phyloP scores from a whole-genome alignment of 1,140 invertebrate species.

The Episyrphus balteatus region DNA sequence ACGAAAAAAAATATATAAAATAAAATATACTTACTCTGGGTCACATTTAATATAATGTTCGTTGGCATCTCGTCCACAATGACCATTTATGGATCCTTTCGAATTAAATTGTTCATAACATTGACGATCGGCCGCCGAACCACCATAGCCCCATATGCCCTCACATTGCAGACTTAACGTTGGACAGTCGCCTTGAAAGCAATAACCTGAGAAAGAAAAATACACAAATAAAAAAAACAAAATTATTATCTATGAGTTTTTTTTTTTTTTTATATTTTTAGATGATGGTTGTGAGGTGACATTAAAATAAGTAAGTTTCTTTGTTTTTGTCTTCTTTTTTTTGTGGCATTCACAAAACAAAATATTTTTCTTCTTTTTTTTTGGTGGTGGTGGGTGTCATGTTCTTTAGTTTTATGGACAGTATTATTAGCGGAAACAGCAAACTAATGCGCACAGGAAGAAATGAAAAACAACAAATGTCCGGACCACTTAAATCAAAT shows the following conservation, averaged over 20 bases:
- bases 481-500: too few species aligned
- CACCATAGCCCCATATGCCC: constrained; percentile 80
- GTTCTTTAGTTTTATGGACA: too few species aligned
- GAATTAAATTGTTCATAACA: constrained; percentile 92
- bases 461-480: too few species aligned
- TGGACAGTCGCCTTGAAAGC: constrained; percentile 85
- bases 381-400: too few species aligned
- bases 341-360: too few species aligned
- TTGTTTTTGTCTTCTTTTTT: too few species aligned
- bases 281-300: neutral
- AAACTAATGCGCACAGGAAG: too few species aligned
- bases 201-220: constrained; percentile 50
- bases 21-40: constrained; percentile 58
- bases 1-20: neutral
- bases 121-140: constrained; percentile 62
- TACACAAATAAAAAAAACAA: neutral
- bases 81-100: constrained; percentile 83
- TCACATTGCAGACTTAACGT: constrained; percentile 78
- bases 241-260: neutral
- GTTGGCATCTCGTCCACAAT: constrained; percentile 72
- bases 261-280: neutral
- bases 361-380: too few species aligned
- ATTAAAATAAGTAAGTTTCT: too few species aligned
- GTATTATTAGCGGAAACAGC: too few species aligned
- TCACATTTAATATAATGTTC: constrained; percentile 80